Base-by-base conservation (phyloP, 2,888 invertebrate species). In the Thumatha senex region DNA sequence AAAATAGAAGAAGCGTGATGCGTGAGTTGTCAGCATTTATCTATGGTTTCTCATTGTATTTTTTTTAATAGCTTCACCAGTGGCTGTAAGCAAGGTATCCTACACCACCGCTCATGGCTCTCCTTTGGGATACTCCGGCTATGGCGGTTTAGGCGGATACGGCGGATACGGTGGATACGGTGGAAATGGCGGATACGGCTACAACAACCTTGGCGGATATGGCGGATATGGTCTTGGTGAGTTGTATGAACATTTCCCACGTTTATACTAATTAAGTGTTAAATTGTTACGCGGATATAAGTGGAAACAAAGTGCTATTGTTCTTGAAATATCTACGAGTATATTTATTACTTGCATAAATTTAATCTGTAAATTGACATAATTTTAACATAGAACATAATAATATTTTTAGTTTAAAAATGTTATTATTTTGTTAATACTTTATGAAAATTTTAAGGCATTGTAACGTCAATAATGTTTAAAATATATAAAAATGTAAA, bases 31-130 rank as follows among this genome's bases (percentile, higher is more conserved):
- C n/a, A n/a, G n/a, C n/a, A n/a, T n/a, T n/a, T n/a, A n/a, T n/a
- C n/a, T n/a, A n/a, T n/a, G n/a, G n/a, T n/a, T n/a, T n/a, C n/a
- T n/a, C n/a, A n/a, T n/a, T n/a, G n/a, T n/a, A n/a, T 35, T 40
- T 46, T 51, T 63, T 44, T 57, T 49, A 30, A 36, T 66, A 72
- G 82, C 68, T 15, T 66, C 78, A 3, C 82, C 83, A 2, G 66
- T 77, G 11, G 81, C 77, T 0, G 79, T 84, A 3, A 84, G 83
- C 70, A 84, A 84, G 69, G 83, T 84, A 24, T 76, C 83, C 1
- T 84, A 83, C 72, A 71, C 78, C 33, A 81, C 83, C 39, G 51
- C 66, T 29, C 76, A 74, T 63, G 63, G 70, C 63, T 63, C 52
- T 10, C 52, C 51, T 7, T n/a, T 45, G 35, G 69, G 67, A n/a